Conservation (phyloP, 2,113 vertebrate species). For the Turnix velox region DNA sequence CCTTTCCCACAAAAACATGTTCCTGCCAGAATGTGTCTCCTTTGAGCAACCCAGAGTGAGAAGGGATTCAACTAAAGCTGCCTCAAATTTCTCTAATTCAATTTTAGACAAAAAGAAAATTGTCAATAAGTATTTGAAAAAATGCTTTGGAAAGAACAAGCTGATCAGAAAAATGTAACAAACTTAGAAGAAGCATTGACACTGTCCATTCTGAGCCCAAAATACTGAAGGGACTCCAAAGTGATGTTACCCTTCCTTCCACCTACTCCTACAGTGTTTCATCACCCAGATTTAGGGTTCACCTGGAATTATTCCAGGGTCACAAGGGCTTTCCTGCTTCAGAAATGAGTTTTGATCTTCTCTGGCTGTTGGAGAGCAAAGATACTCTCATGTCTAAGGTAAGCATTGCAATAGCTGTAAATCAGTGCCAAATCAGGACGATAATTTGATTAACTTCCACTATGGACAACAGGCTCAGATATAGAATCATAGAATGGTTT, state of each 20-base stretch:
- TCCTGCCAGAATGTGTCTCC: not conserved
- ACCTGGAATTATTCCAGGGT: not conserved
- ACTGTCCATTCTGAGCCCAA: not conserved
- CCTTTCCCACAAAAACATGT: not conserved
- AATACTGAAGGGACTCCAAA: not conserved
- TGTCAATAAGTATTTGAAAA: not conserved
- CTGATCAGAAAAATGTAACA: not conserved
- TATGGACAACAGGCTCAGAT: not conserved
- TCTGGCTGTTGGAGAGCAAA: not conserved
- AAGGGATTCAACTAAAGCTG: not conserved
- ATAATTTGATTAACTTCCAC: not conserved
- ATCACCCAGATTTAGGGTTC: not conserved
- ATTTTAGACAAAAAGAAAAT: not conserved
- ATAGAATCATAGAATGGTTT: too few relatives aligned
- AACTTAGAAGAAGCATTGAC: not conserved
- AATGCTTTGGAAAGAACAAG: not conserved
- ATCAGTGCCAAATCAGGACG: not conserved
- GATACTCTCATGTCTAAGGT: not conserved
- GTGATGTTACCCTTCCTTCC: not conserved
- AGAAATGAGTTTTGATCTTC: not conserved
- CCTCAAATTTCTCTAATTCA: not conserved
- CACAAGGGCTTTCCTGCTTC: not conserved
- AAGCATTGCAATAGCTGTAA: not conserved
- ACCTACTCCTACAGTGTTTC: not conserved
- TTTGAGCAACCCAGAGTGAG: slow-evolving; percentile 32